Base-by-base conservation (phyloP, 2,888 invertebrate species). In the Lepeophtheirus nordmannii region DNA sequence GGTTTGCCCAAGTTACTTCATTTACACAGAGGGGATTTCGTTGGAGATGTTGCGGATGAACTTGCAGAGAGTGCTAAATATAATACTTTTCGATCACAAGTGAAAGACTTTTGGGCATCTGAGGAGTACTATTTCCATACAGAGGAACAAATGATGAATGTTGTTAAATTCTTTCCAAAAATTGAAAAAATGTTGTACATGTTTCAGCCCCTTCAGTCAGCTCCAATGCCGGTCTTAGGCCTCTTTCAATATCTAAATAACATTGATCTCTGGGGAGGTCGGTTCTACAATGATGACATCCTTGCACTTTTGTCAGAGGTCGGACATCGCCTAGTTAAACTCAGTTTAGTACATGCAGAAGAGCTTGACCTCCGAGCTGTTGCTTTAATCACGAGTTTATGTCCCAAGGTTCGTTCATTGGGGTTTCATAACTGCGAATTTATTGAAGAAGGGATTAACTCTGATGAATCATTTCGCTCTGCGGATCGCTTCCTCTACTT, bases 91-190 rank as follows among this genome's bases (percentile, higher is more conserved):
- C 20, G 20, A 14, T 53, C 39, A 22, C 46, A 58, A 20, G 40
- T 65, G 30, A 46, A 59, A 65, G 65, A 65, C 12, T 65, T 65
- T 58, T 65, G 59, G 58, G 58, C 65, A 17, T 65, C 65, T 8
- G 65, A 65, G 40, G 58, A 58, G 20, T 65, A 65, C 38, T 59
- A 59, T 58, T 65, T 65, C 65, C 65, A 65, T 53, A 10, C 65
- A 7, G 58, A 65, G 30, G 65, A 58, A 20, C 65, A 65, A 65
- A 65, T 65, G 65, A 39, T 23, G 10, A 20, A 56, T 12, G 58
- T 58, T 20, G 22, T 30, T 7, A 37, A 38, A 17, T 65, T 56
- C 39, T 65, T 53, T 37, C 65, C 65, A 17, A 39, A 59, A n/a
- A 65, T 65, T 20, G 53, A 53, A 17, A 59, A 58, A 17, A 65